Conservation (phyloP, 2,797 vertebrate genomes). For the Tragopan temminckii region DNA sequence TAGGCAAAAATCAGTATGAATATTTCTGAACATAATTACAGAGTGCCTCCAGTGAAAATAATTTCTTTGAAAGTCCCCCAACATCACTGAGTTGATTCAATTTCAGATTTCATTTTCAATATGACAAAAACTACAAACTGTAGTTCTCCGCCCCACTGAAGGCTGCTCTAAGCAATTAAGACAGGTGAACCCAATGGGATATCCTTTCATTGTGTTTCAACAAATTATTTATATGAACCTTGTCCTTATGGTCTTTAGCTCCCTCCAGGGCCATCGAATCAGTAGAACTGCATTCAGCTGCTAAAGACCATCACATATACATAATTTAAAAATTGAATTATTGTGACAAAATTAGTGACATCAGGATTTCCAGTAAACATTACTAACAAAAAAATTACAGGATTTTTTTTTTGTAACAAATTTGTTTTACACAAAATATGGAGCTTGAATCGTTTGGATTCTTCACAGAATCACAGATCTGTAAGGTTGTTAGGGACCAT, state of each 20-base stretch:
- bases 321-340: background rate
- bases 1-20: background rate
- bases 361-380: background rate
- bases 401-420: background rate
- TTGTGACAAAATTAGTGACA: background rate
- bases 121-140: background rate
- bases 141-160: accelerated
- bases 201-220: background rate
- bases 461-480: background rate
- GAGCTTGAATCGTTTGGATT: background rate
- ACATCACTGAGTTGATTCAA: background rate
- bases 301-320: accelerated
- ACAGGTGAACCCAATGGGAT: background rate
- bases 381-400: too few relatives aligned
- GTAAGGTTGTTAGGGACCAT: background rate
- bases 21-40: background rate
- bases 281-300: background rate
- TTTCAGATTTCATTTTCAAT: background rate
- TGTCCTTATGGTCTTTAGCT: conserved; percentile 17
- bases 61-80: background rate
- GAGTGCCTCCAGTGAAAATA: background rate
- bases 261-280: conserved; percentile 44
- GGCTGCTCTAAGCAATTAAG: background rate
- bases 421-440: background rate
- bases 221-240: background rate